Conservation (phyloP, 1,140 invertebrate species). For the Archivesica marissinica region DNA sequence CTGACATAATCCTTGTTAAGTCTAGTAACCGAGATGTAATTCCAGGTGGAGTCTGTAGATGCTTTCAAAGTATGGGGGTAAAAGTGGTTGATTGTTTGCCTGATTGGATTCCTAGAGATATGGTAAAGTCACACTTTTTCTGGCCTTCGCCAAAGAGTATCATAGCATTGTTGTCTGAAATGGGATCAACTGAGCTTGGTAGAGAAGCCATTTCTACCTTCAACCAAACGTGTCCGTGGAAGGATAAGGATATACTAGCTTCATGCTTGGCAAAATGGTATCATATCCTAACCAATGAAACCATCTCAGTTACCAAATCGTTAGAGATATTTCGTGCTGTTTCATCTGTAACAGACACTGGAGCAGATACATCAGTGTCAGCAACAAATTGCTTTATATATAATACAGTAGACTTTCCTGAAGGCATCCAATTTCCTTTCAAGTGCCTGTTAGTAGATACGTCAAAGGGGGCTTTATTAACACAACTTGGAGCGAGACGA, state of each 20-base stretch:
- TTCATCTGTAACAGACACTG: background rate
- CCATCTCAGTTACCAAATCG: background rate
- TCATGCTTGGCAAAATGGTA: background rate
- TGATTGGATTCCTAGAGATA: constrained; percentile 4
- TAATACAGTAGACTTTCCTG: background rate
- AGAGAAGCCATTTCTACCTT: background rate
- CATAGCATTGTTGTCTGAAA: background rate
- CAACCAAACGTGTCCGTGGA: background rate
- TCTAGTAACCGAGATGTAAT: background rate
- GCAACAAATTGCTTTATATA: background rate
- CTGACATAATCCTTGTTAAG: background rate
- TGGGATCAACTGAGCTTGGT: background rate
- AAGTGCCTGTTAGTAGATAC: background rate
- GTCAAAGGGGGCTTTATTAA: background rate
- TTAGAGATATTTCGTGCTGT: background rate
- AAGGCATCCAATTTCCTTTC: background rate
- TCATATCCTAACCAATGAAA: constrained; percentile 1
- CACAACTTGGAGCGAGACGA: background rate
- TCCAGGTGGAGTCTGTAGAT: background rate
- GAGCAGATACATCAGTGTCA: background rate
- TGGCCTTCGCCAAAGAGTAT: constrained; percentile 8
- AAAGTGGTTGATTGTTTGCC: constrained; percentile 3
- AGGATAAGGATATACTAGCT: background rate
- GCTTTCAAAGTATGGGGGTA: constrained; percentile 11
- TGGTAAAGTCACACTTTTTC: background rate